These are phyloP conservation scores for Cephus nigrinus DNA, from an alignment of 2,888 invertebrate genomes.

Conservation along the genomic window DNA sequence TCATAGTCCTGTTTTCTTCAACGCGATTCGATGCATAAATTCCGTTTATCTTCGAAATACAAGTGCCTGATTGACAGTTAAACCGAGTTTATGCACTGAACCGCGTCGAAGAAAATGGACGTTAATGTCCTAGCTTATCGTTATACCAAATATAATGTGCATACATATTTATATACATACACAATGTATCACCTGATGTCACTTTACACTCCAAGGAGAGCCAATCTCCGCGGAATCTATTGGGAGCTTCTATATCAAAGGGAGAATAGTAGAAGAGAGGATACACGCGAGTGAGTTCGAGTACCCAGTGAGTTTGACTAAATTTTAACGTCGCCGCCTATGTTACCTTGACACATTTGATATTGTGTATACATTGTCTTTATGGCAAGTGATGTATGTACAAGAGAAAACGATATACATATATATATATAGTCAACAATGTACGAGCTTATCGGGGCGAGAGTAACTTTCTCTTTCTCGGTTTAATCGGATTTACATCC, in stretches of 20 bases:
- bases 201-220: not conserved
- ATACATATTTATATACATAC: not conserved
- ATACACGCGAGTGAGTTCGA: not conserved
- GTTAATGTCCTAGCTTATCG: not conserved
- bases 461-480: not conserved
- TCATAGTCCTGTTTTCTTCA: not conserved
- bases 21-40: too few relatives aligned
- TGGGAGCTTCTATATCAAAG: not conserved
- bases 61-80: too few relatives aligned
- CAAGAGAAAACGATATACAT: not conserved
- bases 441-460: not conserved
- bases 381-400: not conserved
- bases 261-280: not conserved
- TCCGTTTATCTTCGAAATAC: too few relatives aligned
- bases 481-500: not conserved
- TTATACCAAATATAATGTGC: not conserved
- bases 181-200: not conserved
- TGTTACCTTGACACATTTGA: not conserved
- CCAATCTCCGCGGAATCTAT: not conserved
- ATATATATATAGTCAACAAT: not conserved
- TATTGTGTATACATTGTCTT: not conserved
- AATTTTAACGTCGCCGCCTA: not conserved
- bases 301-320: not conserved
- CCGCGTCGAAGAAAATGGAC: too few relatives aligned
- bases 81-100: too few relatives aligned